Percentiles rank a stretch among this genome's conserved stretches.
These are phyloP conservation scores for Anguilla rostrata DNA, from an alignment of 2,113 vertebrate genomes.

Conservation along the genomic window DNA sequence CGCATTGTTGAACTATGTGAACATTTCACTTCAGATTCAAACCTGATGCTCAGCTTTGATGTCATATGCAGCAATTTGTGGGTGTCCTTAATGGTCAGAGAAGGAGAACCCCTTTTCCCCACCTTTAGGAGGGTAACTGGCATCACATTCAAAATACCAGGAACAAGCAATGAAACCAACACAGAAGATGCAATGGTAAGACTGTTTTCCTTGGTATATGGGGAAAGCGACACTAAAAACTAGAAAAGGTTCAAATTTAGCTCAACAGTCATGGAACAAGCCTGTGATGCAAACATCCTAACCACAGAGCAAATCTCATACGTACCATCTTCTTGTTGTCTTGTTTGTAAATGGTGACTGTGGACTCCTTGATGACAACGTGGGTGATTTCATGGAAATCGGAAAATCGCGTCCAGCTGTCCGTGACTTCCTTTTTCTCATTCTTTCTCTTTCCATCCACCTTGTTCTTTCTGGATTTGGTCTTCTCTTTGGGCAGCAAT, in stretches of 20 bases:
- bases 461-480: constrained; percentile 71
- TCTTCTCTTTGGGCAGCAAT: constrained; percentile 60
- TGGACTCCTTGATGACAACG: constrained; percentile 74
- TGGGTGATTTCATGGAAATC: constrained; percentile 86
- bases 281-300: neutral
- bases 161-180: no score
- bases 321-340: constrained; percentile 81
- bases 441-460: constrained; percentile 63
- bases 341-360: constrained; percentile 79
- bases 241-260: neutral
- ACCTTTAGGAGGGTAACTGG: neutral
- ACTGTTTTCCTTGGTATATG: neutral
- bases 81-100: neutral
- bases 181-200: no score
- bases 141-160: neutral
- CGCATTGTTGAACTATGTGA: neutral
- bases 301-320: neutral
- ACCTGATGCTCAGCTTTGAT: neutral
- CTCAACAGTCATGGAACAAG: neutral
- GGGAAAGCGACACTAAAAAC: neutral
- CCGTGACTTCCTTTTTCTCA: constrained; percentile 53
- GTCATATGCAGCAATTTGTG: neutral
- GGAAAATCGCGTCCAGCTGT: constrained; percentile 75
- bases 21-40: no score
- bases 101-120: neutral